A percentile compares a stretch with the other conserved stretches of the same genome.
These are phyloP conservation scores for Diploscapter pachys DNA, from an alignment of 1,140 invertebrate species.

Conservation along the genomic window DNA sequence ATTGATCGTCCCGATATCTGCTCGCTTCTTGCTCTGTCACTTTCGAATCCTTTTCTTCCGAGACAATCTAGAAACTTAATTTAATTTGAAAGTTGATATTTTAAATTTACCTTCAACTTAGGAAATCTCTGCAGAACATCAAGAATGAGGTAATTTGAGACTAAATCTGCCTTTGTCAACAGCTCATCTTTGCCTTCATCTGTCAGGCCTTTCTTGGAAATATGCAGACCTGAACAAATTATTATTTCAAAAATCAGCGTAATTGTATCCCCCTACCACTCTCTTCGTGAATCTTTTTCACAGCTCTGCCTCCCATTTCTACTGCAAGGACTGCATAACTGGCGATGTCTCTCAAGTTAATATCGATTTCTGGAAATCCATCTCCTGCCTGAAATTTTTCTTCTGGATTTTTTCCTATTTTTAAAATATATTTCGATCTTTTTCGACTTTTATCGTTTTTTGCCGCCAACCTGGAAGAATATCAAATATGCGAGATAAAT, in stretches of 20 bases:
- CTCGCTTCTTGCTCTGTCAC: constrained; percentile 46
- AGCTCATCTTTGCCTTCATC: constrained; percentile 56
- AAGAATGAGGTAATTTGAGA: constrained; percentile 56
- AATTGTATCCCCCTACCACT: constrained; percentile 5
- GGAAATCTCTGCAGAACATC: constrained; percentile 50
- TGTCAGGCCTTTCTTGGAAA: constrained; percentile 46
- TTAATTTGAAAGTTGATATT: neutral
- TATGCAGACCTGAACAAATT: constrained; percentile 29
- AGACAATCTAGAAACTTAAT: constrained; percentile 44
- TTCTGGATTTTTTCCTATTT: too few relatives aligned
- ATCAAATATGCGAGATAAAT: constrained; percentile 50
- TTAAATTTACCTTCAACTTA: constrained; percentile 36
- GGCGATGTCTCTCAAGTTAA: constrained; percentile 49
- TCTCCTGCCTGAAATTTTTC: constrained; percentile 25
- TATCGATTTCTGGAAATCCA: constrained; percentile 50
- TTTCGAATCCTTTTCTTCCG: constrained; percentile 50
- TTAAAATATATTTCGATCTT: too few relatives aligned
- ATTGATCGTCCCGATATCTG: constrained; percentile 48
- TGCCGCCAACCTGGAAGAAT: constrained; percentile 19
- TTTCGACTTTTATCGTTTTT: too few relatives aligned
- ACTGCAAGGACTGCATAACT: constrained; percentile 54
- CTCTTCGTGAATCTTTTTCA: constrained; percentile 46
- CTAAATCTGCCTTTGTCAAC: constrained; percentile 51
- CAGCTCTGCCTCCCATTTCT: constrained; percentile 57
- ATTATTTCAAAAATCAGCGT: neutral